Base-by-base conservation (phyloP, 2,113 vertebrate species). In the Circaetus gallicus region DNA sequence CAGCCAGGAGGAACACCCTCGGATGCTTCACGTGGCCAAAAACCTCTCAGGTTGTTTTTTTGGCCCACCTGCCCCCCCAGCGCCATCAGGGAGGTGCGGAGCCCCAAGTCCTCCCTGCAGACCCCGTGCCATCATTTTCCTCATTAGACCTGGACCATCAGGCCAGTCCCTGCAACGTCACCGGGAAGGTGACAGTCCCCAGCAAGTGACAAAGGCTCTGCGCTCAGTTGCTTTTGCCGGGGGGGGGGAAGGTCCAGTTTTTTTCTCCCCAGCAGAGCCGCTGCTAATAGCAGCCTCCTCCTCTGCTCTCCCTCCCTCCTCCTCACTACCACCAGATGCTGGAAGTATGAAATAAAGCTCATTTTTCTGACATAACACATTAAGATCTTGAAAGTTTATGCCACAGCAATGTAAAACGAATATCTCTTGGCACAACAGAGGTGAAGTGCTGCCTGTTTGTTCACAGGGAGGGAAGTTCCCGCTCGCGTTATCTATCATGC, bases 181-280 rank as follows among this genome's bases (percentile, higher is more conserved):
- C 96, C 73, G 76, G 77, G 95, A 98, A 94, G 96, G 95, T 98
- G 97, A 95, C 95, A 95, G 91, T 91, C 97, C 74, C 88, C 82
- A 94, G 43, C 88, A 97, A 98, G 89, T 96, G 97, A 97, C 97
- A 98, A 96, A 98, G 97, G 96, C 96, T 98, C 97, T 98, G 97
- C 97, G 96, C 97, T 97, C 92, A 86, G 83, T 95, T 96, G 94
- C 73, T 98, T 96, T 97, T 97, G 92, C 95, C 80, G 28, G 40
- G 77, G 13, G 79, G 79, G 38, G 38, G 38, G 38, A 38, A 38
- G 42, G 34, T 61, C 59, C 58, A 53, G 13, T n/a, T 40, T 53
- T 52, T 86, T 73, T 62, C 70, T 22, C 11, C 49, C 45, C 86
- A 84, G 43, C 66, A 86, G 72, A 94, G 52, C 67, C 85, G 52